Evolutionary conservation across 2,797 vertebrate genomes (phyloP).

Genomic region (Onychomys arenicola): DNA sequence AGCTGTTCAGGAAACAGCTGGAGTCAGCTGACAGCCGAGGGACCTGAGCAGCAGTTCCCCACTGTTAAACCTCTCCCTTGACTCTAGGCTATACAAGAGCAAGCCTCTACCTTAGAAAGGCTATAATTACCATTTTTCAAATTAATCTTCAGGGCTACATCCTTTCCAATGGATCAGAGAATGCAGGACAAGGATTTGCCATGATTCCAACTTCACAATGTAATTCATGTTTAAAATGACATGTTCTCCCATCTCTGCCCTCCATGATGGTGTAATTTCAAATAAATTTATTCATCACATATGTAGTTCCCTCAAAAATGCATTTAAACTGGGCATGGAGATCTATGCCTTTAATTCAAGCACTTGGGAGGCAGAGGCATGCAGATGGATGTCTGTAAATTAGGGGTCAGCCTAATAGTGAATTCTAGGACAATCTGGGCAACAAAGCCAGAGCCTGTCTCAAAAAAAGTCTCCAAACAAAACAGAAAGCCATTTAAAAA

Average conservation of each 20-base stretch:
- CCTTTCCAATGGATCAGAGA: neutral
- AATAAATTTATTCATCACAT: neutral
- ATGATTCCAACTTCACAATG: neutral
- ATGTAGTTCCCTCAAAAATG: neutral
- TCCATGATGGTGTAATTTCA: neutral
- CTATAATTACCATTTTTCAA: neutral
- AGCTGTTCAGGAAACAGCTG: neutral
- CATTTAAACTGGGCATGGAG: neutral
- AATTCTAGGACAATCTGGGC: neutral
- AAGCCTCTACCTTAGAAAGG: conserved; percentile 19
- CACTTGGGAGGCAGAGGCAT: neutral
- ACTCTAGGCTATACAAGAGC: neutral
- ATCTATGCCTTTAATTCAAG: neutral
- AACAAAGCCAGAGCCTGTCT: neutral
- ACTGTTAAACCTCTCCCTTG: neutral
- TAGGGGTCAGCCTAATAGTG: neutral
- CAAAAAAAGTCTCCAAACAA: neutral
- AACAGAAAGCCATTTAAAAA: neutral
- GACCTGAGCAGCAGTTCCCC: too few relatives aligned
- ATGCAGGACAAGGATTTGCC: neutral
- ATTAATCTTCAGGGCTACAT: neutral
- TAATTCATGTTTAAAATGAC: conserved; percentile 21
- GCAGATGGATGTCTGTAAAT: neutral
- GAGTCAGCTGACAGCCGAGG: too few relatives aligned
- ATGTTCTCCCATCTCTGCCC: neutral